Conservation (phyloP, 30 jellyfish, hydroid and myxozoan species). For the Morbakka virulenta region DNA sequence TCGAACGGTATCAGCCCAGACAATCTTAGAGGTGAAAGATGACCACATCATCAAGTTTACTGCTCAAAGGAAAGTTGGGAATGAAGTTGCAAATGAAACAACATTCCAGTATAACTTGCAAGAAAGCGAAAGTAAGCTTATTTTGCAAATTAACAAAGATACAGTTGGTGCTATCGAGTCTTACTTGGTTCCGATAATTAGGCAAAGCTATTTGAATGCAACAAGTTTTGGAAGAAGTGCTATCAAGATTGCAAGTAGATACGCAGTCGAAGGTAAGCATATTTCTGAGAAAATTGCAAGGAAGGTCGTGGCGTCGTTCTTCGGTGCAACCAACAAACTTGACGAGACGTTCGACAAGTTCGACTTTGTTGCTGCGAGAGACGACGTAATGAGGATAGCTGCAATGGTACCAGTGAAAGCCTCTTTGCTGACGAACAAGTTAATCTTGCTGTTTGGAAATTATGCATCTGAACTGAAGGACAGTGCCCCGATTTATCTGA, state of each 20-base stretch:
- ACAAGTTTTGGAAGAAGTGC: conserved; percentile 25
- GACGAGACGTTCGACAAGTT: conserved; percentile 68
- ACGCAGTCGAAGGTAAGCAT: conserved; percentile 22
- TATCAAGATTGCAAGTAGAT: conserved; percentile 21
- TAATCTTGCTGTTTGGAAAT: conserved; percentile 42
- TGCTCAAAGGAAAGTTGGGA: conserved; percentile 62
- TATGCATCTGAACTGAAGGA: conserved; percentile 24
- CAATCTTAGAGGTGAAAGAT: conserved; percentile 57
- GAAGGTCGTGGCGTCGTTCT: not conserved
- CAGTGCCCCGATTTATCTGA: conserved; percentile 46
- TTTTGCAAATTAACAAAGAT: conserved; percentile 89
- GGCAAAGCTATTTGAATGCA: conserved; percentile 24
- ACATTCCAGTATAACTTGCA: conserved; percentile 69
- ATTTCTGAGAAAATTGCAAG: not conserved
- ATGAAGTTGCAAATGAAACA: conserved; percentile 67
- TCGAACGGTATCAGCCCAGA: conserved; percentile 71
- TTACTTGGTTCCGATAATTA: conserved; percentile 36
- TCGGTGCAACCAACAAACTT: conserved; percentile 9
- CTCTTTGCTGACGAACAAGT: conserved; percentile 57
- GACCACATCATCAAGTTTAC: conserved; percentile 70
- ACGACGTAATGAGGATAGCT: conserved; percentile 49
- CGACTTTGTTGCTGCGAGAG: conserved; percentile 71
- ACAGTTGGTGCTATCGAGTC: conserved; percentile 46
- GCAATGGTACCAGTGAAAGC: conserved; percentile 55
- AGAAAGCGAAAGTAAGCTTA: conserved; percentile 59